A percentile compares a stretch with the other conserved stretches of the same genome.
phyloP scores from a whole-genome alignment of 2,113 vertebrate genomes.

The Orcinus orca region DNA sequence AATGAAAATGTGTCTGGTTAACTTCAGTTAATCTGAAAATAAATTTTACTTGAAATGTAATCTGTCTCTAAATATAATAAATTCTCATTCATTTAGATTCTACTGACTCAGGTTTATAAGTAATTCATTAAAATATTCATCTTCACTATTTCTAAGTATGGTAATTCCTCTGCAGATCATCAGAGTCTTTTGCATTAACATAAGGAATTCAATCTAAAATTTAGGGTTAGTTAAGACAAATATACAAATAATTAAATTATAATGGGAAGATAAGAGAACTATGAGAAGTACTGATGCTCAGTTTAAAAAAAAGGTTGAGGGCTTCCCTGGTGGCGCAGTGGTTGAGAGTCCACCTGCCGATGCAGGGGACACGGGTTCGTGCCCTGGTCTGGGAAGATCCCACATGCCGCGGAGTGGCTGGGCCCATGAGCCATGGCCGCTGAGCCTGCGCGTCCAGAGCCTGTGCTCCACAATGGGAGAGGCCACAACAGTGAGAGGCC shows the following conservation, averaged over 20 bases:
- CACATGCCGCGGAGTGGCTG: too few species aligned
- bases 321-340: too few species aligned
- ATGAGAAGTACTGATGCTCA: neutral
- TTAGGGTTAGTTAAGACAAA: neutral
- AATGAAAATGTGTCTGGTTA: neutral
- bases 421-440: too few species aligned
- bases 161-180: neutral
- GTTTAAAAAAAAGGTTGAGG: neutral
- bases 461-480: too few species aligned
- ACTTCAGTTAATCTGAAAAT: conserved; percentile 28
- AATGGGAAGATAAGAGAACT: neutral
- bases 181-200: neutral
- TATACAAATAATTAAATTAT: neutral
- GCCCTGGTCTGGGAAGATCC: too few species aligned
- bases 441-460: too few species aligned
- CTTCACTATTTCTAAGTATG: neutral
- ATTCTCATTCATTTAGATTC: conserved; percentile 25
- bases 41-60: conserved; percentile 24
- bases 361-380: too few species aligned
- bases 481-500: too few species aligned
- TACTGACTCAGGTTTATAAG: neutral
- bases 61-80: neutral
- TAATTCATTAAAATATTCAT: conserved; percentile 3
- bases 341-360: too few species aligned
- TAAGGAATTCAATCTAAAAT: conserved; percentile 2